Evolutionary conservation across 2,797 vertebrate genomes (phyloP).

Genomic region (Enteromius afrohamiltoni): DNA sequence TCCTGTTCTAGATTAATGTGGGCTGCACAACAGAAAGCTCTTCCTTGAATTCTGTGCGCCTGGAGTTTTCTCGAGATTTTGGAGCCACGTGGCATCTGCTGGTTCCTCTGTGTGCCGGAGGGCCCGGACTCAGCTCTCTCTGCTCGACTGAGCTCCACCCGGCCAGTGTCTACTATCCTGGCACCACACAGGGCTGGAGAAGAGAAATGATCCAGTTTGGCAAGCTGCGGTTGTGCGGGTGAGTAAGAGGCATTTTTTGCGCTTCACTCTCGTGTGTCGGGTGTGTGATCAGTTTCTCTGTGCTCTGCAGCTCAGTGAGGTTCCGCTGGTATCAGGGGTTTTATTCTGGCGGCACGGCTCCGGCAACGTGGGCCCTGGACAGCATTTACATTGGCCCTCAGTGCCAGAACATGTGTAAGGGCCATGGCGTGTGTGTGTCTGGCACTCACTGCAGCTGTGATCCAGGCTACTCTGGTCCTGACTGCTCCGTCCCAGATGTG

Average conservation of each 20-base stretch:
- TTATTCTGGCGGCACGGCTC: slow-evolving; percentile 85
- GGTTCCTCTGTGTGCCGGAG: slow-evolving; percentile 92
- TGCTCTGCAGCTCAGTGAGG: slow-evolving; percentile 80
- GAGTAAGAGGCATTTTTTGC: slow-evolving; percentile 62
- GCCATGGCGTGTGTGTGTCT: slow-evolving; percentile 89
- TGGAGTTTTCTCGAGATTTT: slow-evolving; percentile 96
- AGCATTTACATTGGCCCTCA: slow-evolving; percentile 95
- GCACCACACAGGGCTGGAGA: slow-evolving; percentile 93
- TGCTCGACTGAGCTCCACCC: slow-evolving; percentile 97
- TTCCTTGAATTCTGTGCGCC: slow-evolving; percentile 85
- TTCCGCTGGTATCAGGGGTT: slow-evolving; percentile 99
- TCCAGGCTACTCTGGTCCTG: slow-evolving; percentile 87
- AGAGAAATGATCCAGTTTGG: slow-evolving; percentile 94
- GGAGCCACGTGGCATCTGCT: slow-evolving; percentile 97
- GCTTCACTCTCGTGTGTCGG: not conserved
- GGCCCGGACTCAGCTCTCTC: slow-evolving; percentile 87
- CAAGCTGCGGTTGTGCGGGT: slow-evolving; percentile 95
- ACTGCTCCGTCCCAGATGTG: slow-evolving; percentile 88
- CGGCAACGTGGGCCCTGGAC: slow-evolving; percentile 96
- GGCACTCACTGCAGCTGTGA: slow-evolving; percentile 93
- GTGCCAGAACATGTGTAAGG: slow-evolving; percentile 96
- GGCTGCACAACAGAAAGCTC: slow-evolving; percentile 95
- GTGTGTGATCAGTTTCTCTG: not conserved
- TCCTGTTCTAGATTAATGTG: slow-evolving; percentile 86
- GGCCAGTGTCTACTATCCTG: slow-evolving; percentile 91